Evolutionary conservation across 2,797 vertebrate species (phyloP).

Genomic region (Sarcophilus harrisii): DNA sequence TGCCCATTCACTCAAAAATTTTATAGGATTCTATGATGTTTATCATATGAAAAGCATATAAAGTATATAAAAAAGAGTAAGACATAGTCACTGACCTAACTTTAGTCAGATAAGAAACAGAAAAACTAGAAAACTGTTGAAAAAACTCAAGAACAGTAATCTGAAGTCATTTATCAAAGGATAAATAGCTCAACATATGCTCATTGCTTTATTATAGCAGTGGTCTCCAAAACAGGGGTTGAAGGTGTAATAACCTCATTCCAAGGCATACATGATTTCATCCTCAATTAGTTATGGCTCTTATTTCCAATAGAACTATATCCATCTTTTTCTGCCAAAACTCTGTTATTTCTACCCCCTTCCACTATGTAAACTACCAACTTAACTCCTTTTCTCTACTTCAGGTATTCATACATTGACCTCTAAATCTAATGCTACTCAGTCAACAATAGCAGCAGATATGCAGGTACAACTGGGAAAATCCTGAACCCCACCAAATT

Average conservation of each 20-base stretch:
- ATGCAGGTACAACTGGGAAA: background rate
- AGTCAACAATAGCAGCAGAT: background rate
- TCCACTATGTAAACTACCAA: background rate
- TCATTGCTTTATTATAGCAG: background rate
- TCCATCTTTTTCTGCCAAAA: background rate
- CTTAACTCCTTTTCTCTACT: background rate
- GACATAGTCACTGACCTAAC: background rate
- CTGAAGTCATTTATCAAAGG: background rate
- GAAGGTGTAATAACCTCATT: background rate
- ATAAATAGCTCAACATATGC: background rate
- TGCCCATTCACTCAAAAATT: background rate
- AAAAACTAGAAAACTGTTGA: constrained; percentile 12
- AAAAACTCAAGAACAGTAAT: background rate
- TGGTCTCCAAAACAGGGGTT: background rate
- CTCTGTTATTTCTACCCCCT: background rate
- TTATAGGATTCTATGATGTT: background rate
- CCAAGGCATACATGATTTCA: background rate
- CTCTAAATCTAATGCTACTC: background rate
- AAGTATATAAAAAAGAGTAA: background rate
- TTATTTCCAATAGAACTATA: background rate
- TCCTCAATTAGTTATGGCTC: background rate
- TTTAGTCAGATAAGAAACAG: background rate
- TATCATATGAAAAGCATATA: background rate
- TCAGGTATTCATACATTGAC: background rate
- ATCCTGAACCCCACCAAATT: background rate